Evolutionary conservation across 2,888 invertebrate species (phyloP), one percentile per base, ranked within the genome.

Genomic region (Siphonodentalium dalli): DNA sequence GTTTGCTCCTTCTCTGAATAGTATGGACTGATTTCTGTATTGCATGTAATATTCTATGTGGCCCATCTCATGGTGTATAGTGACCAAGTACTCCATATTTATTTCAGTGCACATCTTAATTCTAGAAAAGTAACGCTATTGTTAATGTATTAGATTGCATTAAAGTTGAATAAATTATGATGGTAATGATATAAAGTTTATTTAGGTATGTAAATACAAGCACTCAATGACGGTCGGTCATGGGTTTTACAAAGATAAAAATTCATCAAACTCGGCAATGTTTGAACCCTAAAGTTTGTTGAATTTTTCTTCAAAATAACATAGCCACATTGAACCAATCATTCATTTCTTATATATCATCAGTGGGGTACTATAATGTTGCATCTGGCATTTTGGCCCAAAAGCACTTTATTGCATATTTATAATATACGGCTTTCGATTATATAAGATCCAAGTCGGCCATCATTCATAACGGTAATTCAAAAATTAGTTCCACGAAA

Each of bases 1-100:
- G 76, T 91, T 89, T 0, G 91, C 90, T 28, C 92, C 92, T 15
- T 85, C 87, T 64, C 89, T 87, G 74, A 88, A 92, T n/a, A 88
- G 77, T 0, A 86, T 48, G 5, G 76, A 72, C 45, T 69, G 74
- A 27, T 69, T 21, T 35, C 66, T 69, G 59, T 80, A 79, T 46
- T 71, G 71, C 42, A 78, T 61, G 50, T 68, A 71, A 53, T 79
- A 80, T 46, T 77, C 68, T 28, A 79, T 71, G 58, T 79, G 79
- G 15, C 79, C 79, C 78, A 79, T 74, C 58, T 79, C 79, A 54
- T 79, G 79, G 52, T 79, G 79, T n/a, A 74, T 65, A 0, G 72
- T 70, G 9, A 72, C 52, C n/a, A 79, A 54, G 40, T 72, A 71
- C 9, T 66, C 64, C 68, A 66, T 67, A 2, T 66, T 75, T 1